Base-by-base conservation (phyloP, 1,140 invertebrate species). In the Hylaeus anthracinus region DNA sequence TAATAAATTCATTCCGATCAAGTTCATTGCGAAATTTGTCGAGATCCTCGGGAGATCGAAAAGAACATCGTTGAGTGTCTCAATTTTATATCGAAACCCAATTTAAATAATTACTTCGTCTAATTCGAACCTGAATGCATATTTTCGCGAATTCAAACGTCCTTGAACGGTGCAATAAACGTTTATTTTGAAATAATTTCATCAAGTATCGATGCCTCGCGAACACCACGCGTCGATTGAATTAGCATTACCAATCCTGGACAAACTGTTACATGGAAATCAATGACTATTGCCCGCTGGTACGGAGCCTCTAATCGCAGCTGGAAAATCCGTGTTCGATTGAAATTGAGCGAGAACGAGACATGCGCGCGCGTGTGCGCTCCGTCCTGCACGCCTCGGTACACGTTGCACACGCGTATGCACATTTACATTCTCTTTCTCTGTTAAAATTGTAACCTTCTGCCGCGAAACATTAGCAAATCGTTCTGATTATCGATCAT, bases 401-500 rank as follows among this genome's bases (percentile, higher is more conserved):
- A 48, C 5, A 58, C 26, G n/a, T 51, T 64, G 6, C 51, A 26
- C 56, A 26, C 56, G 55, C 67, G 6, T 43, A 45, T 41, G 14
- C 58, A 41, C 48, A 65, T 56, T 45, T n/a, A 79, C 77, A 51
- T 73, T 72, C 70, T 58, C 77, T 79, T 73, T 79, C 61, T 4
- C 58, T 8, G 14, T 79, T 71, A 73, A 79, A 79, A 79, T 79
- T 65, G 61, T 63, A 79, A 72, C 70, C 77, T 79, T 79, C 77
- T 79, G 70, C 77, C 77, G 70, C 41, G 70, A 45, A 63, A 73
- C 61, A 72, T 79, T 79, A 79, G 77, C 77, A 79, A 79, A 79
- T 65, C 77, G 77, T 79, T 79, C 77, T 73, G 77, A 79, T 79
- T 79, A 79, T 79, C 77, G 77, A 79, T 79, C 77, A 79, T 79